Conservation (phyloP, 2,797 vertebrate genomes). For the Threskiornis aethiopicus region DNA sequence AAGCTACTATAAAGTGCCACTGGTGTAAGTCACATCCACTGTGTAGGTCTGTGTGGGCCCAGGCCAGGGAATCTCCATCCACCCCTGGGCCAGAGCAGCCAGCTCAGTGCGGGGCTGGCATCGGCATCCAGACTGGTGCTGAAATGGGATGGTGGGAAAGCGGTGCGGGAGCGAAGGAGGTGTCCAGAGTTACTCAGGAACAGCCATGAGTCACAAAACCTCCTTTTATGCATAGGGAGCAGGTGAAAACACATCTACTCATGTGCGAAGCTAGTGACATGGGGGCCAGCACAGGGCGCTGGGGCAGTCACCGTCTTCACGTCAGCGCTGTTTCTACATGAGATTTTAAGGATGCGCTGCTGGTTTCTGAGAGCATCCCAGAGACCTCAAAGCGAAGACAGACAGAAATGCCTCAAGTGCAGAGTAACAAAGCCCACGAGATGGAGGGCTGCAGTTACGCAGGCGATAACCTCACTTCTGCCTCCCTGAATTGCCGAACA, state of each 20-base stretch:
- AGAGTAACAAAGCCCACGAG: not conserved
- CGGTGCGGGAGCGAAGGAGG: not conserved
- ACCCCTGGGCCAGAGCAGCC: not conserved
- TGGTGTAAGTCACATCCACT: not conserved
- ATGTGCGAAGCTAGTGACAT: accelerated
- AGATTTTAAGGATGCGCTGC: not conserved
- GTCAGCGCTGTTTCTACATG: not conserved
- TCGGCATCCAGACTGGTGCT: not conserved
- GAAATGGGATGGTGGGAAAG: not conserved
- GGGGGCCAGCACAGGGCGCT: not conserved
- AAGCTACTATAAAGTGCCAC: not conserved
- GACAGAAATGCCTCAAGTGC: not conserved
- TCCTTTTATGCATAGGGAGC: not conserved
- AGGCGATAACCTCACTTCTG: not conserved
- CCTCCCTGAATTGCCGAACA: not conserved
- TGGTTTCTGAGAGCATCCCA: not conserved
- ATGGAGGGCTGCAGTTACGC: not conserved
- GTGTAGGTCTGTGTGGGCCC: not conserved
- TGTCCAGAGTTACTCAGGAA: not conserved
- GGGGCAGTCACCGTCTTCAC: accelerated
- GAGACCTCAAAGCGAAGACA: not conserved
- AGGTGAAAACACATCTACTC: not conserved
- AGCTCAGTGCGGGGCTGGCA: not conserved
- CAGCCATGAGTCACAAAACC: not conserved
- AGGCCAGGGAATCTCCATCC: not conserved